Conservation (phyloP, 2,888 invertebrate species). For the Pristionchus entomophagus region DNA sequence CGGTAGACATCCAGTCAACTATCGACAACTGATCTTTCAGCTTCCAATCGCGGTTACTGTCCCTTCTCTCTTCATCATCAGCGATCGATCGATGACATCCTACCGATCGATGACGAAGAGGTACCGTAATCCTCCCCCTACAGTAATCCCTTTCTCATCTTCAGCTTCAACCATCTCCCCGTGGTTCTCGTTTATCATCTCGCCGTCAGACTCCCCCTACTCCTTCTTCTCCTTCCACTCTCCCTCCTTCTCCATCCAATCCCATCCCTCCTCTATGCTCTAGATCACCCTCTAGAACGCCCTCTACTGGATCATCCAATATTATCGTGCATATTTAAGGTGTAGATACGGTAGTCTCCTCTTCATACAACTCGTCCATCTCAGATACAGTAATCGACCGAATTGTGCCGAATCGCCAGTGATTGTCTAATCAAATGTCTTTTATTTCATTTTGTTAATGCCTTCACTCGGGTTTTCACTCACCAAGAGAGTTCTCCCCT, state of each 20-base stretch:
- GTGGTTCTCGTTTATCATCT: constrained; percentile 30
- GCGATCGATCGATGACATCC: constrained; percentile 31
- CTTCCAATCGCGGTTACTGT: background rate
- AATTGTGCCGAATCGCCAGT: background rate
- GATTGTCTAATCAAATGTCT: constrained; percentile 18
- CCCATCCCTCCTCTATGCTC: background rate
- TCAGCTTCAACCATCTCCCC: background rate
- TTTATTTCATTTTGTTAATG: background rate
- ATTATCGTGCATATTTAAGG: constrained; percentile 39
- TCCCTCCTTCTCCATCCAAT: background rate
- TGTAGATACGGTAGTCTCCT: background rate
- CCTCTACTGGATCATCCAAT: constrained; percentile 4
- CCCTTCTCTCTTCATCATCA: constrained; percentile 14
- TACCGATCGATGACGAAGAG: constrained; percentile 35
- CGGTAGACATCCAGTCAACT: background rate
- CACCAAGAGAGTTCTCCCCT: background rate
- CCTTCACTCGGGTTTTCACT: constrained; percentile 18
- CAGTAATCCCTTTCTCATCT: background rate
- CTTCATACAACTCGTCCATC: background rate
- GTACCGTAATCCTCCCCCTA: background rate
- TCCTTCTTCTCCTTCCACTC: constrained; percentile 16
- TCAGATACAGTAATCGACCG: constrained; percentile 37
- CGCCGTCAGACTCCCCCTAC: constrained; percentile 22
- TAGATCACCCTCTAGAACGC: background rate
- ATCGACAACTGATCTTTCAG: background rate